These are phyloP conservation scores for Sapajus apella DNA, from an alignment of 2,113 vertebrate species.

Conservation along the genomic window DNA sequence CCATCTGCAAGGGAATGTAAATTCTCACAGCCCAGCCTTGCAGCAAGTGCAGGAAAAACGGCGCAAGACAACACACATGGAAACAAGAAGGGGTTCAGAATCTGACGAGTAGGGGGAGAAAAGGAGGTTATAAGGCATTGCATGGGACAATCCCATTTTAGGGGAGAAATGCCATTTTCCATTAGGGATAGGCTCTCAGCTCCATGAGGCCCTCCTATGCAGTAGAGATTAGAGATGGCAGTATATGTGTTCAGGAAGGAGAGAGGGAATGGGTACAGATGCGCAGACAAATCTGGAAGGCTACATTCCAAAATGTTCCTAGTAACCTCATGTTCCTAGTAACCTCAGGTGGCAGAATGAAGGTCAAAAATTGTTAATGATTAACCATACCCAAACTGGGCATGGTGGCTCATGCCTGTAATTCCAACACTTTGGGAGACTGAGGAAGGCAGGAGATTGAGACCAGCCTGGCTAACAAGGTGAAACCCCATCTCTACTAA, in stretches of 20 bases:
- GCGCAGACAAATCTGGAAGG: not conserved
- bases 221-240: not conserved
- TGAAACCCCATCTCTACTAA: no score
- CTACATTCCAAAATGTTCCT: not conserved
- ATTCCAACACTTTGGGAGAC: no score
- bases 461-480: no score
- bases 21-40: not conserved
- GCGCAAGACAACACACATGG: not conserved
- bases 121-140: not conserved
- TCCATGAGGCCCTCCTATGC: not conserved
- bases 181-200: not conserved
- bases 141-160: not conserved
- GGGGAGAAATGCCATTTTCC: not conserved
- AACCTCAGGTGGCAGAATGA: not conserved
- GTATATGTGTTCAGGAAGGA: not conserved
- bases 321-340: not conserved
- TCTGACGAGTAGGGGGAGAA: not conserved
- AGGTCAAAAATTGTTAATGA: not conserved
- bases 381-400: no score
- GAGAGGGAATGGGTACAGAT: not conserved
- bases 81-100: not conserved
- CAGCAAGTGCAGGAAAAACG: not conserved
- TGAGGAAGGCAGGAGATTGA: no score
- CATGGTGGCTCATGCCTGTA: no score
- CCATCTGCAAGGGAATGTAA: not conserved